phyloP scores from a whole-genome alignment of 2,113 vertebrate species.

The Protobothrops flavoviridis region DNA sequence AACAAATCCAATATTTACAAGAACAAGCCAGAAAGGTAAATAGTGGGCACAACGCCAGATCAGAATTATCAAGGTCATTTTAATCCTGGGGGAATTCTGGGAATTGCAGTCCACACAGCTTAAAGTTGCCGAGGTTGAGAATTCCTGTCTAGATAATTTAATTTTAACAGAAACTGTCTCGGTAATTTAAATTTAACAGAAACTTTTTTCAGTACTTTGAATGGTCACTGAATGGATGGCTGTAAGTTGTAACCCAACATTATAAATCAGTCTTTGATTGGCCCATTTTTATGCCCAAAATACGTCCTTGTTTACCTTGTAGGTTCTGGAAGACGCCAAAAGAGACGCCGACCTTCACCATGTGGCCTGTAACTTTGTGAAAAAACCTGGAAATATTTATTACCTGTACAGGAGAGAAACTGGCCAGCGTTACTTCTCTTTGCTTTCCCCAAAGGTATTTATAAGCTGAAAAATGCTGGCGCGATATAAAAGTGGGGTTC shows the following conservation, averaged over 20 bases:
- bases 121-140: too few species aligned
- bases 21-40: constrained; percentile 90
- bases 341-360: constrained; percentile 91
- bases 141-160: too few species aligned
- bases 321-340: constrained; percentile 93
- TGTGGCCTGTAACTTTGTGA: constrained; percentile 91
- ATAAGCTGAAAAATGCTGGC: not conserved
- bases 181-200: too few species aligned
- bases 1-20: constrained; percentile 90
- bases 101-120: not conserved
- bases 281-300: not conserved
- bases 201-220: too few species aligned
- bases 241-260: too few species aligned
- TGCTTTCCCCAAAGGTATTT: constrained; percentile 88
- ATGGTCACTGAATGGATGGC: too few species aligned
- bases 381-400: constrained; percentile 91
- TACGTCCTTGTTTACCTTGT: not conserved
- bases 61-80: not conserved
- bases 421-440: constrained; percentile 94
- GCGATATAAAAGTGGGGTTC: not conserved
- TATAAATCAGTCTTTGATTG: not conserved
- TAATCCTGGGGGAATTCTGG: not conserved
- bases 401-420: constrained; percentile 87
- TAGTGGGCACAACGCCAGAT: not conserved
- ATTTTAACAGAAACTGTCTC: too few species aligned